A percentile compares a stretch with the other conserved stretches of the same genome.
These are phyloP conservation scores for Uria aalge DNA, from an alignment of 2,113 vertebrate genomes.

Conservation along the genomic window DNA sequence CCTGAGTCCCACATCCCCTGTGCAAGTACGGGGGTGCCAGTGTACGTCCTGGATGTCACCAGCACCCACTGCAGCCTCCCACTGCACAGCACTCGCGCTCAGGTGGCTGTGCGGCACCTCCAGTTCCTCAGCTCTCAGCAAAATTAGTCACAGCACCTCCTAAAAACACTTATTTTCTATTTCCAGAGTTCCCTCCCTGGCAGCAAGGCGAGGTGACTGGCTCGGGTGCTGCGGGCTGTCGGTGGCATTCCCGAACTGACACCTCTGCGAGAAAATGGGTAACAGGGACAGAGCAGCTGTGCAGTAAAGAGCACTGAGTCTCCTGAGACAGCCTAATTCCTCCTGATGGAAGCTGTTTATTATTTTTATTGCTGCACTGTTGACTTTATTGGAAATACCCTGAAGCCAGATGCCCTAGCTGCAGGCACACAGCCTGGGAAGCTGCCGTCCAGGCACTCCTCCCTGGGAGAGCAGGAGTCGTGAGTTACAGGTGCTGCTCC, in stretches of 20 bases:
- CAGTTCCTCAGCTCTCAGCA: neutral
- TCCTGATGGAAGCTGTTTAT: neutral
- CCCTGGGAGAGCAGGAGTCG: accelerated
- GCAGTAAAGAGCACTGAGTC: neutral
- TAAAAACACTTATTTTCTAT: accelerated
- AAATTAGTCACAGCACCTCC: neutral
- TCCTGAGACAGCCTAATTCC: neutral
- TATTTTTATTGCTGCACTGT: neutral
- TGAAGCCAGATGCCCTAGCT: neutral
- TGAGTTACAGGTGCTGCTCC: neutral
- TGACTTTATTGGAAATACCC: neutral
- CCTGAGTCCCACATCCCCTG: neutral
- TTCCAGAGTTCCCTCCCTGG: neutral
- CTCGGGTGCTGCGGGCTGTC: neutral
- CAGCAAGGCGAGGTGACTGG: neutral
- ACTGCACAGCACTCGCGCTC: neutral
- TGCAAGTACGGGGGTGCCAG: accelerated
- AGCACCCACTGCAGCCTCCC: neutral
- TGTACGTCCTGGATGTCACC: accelerated
- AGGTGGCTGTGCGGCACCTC: neutral
- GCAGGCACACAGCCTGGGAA: neutral
- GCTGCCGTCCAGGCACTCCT: neutral
- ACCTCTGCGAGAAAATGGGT: neutral
- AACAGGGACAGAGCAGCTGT: neutral
- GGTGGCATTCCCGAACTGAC: neutral